These are phyloP conservation scores for Acanthisitta chloris DNA, from an alignment of 2,113 vertebrate genomes.

Conservation along the genomic window DNA sequence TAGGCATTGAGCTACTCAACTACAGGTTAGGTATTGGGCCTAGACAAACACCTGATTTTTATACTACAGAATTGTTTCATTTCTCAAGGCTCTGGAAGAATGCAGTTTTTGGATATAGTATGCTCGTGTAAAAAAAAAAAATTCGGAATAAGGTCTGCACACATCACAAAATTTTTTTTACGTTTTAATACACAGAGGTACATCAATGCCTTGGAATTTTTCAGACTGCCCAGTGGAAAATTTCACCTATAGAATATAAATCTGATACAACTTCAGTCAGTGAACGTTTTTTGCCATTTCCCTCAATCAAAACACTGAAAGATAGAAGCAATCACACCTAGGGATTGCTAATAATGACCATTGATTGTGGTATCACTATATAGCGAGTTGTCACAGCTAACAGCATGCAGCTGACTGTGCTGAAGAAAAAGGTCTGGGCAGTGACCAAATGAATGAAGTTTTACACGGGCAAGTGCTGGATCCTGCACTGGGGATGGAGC, in stretches of 20 bases:
- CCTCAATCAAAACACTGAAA: not conserved
- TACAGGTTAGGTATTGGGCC: not conserved
- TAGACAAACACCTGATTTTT: not conserved
- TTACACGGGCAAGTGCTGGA: no score
- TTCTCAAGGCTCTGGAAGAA: not conserved
- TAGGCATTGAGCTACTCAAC: not conserved
- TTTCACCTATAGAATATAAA: not conserved
- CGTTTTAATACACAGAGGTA: not conserved
- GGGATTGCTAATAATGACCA: not conserved
- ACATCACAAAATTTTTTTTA: not conserved
- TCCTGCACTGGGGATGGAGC: no score
- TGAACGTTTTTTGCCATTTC: not conserved
- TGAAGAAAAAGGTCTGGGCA: no score
- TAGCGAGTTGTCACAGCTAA: not conserved
- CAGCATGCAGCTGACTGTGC: not conserved
- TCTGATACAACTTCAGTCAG: not conserved
- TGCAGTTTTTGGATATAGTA: not conserved
- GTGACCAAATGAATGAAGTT: no score
- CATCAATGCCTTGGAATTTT: not conserved
- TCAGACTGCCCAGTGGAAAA: not conserved
- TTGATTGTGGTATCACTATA: not conserved
- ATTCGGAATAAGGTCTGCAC: not conserved
- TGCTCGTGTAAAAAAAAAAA: not conserved
- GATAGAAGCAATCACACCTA: not conserved
- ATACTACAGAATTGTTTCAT: not conserved